Evolutionary conservation across 1,140 invertebrate species (phyloP), one percentile per base, ranked within the genome.

Genomic region (Eriocheir sinensis): DNA sequence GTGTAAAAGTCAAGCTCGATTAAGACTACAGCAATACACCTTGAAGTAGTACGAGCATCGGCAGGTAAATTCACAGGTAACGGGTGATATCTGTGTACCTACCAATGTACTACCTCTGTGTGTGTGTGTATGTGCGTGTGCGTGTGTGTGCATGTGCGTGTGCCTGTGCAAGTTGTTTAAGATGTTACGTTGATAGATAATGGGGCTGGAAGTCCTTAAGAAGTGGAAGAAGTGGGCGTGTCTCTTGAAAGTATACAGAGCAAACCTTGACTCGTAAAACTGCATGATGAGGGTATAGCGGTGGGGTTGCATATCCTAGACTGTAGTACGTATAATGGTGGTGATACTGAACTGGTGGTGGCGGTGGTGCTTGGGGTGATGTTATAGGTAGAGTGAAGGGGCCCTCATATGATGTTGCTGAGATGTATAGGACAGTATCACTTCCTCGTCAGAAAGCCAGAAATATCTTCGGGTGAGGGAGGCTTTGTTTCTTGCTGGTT

Each of bases 101-200:
- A 32, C 12, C 15, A 21, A 32, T 85, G 83, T 21, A 32, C 34
- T 15, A 15, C n/a, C 12, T 72, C 12, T 21, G 83, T 90, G 41
- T n/a, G 89, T 90, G 89, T 44, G 89, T 90, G 89, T n/a, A 17
- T 90, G 41, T 44, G 89, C 48, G 40, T 89, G 86, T 89, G 86
- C 38, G 86, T 89, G 86, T 40, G 86, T 89, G 40, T 89, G 86
- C 38, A 36, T 89, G 86, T 40, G 86, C 38, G 86, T 40, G 86
- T 89, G 86, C 38, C 3, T 72, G 60, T 72, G 17, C n/a, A 21
- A 6, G 27, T 72, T 21, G 4, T 48, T 15, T 48, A 48, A 48
- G 15, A 15, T 15, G 44, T 48, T 48, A 15, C 44, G 44, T 72
- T 12, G 21, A 72, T 72, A 72, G 27, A 72, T 21, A 8, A 72